Evolutionary conservation across 2,113 vertebrate species (phyloP).

Genomic region (Rousettus leschenaultii): DNA sequence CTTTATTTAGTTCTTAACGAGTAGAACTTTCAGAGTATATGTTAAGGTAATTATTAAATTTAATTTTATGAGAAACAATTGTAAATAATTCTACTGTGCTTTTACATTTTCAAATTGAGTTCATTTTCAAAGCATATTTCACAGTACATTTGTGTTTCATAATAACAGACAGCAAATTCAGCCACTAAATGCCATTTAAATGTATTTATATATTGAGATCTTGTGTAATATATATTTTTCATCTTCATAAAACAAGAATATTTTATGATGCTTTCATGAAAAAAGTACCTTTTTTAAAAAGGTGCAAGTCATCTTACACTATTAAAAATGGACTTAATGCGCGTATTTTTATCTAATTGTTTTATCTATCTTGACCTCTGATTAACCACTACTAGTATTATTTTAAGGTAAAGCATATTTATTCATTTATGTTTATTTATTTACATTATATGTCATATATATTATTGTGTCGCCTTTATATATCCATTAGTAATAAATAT

Average conservation of each 20-base stretch:
- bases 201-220: conserved; percentile 89
- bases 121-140: conserved; percentile 34
- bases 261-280: conserved; percentile 29
- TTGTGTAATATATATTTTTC: conserved; percentile 82
- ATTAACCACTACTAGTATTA: conserved; percentile 52
- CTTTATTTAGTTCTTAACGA: not conserved
- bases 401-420: not conserved
- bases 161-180: conserved; percentile 73
- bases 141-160: conserved; percentile 10
- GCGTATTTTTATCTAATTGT: conserved; percentile 49
- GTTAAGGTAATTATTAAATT: conserved; percentile 17
- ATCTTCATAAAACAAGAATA: conserved; percentile 49
- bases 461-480: conserved; percentile 16
- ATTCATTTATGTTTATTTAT: conserved; percentile 50
- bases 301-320: not conserved
- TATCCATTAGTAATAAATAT: conserved; percentile 53
- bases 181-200: conserved; percentile 86
- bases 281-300: conserved; percentile 39
- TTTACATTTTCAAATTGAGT: not conserved
- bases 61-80: conserved; percentile 2
- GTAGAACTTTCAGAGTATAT: not conserved
- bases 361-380: conserved; percentile 59
- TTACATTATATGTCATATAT: not conserved
- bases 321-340: conserved; percentile 43
- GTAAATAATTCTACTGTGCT: not conserved